phyloP scores from a whole-genome alignment of 2,113 vertebrate species.

The Thryonomys swinderianus region DNA sequence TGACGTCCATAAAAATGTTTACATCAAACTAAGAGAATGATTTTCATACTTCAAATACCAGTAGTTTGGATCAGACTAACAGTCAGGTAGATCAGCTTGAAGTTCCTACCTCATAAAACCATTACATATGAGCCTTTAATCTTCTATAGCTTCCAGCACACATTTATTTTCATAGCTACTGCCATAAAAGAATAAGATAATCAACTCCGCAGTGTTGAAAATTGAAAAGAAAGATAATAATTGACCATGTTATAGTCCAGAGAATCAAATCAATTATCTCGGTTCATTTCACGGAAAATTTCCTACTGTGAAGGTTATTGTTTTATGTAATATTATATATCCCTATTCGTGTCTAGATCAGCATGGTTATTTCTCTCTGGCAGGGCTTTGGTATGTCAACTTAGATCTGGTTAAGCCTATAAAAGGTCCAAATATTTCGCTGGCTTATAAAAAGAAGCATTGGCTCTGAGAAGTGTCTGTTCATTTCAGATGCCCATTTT shows the following conservation, averaged over 20 bases:
- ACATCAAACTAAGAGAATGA: slow-evolving; percentile 45
- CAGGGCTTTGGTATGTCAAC: neutral
- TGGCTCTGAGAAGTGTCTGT: no score
- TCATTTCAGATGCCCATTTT: no score
- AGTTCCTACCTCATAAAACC: slow-evolving; percentile 52
- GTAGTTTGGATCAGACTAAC: slow-evolving; percentile 53
- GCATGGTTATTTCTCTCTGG: neutral
- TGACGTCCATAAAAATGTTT: slow-evolving; percentile 42
- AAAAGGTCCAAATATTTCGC: slow-evolving; percentile 1
- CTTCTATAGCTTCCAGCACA: neutral
- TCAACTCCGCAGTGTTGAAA: neutral
- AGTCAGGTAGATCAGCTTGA: slow-evolving; percentile 27
- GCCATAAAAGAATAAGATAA: slow-evolving; percentile 34
- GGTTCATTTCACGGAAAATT: neutral
- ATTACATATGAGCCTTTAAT: slow-evolving; percentile 43
- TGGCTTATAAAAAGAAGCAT: neutral
- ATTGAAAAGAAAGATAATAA: slow-evolving; percentile 28
- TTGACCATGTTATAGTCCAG: neutral
- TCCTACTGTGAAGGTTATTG: neutral
- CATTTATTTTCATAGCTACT: slow-evolving; percentile 50
- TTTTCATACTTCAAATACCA: slow-evolving; percentile 45
- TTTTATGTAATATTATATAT: slow-evolving; percentile 26
- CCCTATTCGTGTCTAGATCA: neutral
- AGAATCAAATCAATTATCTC: neutral
- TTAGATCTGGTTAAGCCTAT: neutral